A percentile compares a stretch with the other conserved stretches of the same genome.
Evolutionary conservation across 2,113 vertebrate genomes (phyloP).

Genomic region (Passerina amoena): DNA sequence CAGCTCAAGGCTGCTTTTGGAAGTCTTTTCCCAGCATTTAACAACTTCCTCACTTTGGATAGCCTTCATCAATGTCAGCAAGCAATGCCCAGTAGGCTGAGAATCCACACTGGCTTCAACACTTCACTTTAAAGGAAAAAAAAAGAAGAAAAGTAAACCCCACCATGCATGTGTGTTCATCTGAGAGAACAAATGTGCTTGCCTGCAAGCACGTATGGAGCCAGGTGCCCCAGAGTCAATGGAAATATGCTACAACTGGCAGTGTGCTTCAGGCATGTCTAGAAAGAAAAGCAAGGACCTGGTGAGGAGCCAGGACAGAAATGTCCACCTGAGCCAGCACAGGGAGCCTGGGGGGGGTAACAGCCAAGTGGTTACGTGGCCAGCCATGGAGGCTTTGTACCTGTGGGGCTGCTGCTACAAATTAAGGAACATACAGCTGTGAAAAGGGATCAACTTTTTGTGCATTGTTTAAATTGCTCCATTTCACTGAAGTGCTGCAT

Average conservation of each 20-base stretch:
- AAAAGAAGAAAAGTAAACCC: neutral
- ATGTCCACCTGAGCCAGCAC: neutral
- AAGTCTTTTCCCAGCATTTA: neutral
- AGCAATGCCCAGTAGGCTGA: neutral
- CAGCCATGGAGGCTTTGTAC: neutral
- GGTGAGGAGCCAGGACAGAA: neutral
- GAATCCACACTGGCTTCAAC: neutral
- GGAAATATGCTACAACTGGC: neutral
- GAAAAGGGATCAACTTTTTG: neutral
- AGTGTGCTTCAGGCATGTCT: neutral
- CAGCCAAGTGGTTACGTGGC: accelerated
- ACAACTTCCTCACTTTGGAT: neutral
- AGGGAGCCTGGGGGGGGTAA: neutral
- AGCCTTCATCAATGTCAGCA: neutral
- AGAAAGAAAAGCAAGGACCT: neutral
- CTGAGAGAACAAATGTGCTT: neutral
- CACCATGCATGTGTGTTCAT: neutral
- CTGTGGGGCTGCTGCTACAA: neutral
- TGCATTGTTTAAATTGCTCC: neutral
- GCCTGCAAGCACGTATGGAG: neutral
- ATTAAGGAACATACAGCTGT: neutral
- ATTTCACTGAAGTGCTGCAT: neutral
- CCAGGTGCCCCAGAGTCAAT: neutral
- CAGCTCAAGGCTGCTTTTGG: neutral
- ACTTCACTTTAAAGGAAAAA: neutral